These are phyloP conservation scores for Etheostoma spectabile DNA, from an alignment of 2,113 vertebrate genomes.

Conservation along the genomic window DNA sequence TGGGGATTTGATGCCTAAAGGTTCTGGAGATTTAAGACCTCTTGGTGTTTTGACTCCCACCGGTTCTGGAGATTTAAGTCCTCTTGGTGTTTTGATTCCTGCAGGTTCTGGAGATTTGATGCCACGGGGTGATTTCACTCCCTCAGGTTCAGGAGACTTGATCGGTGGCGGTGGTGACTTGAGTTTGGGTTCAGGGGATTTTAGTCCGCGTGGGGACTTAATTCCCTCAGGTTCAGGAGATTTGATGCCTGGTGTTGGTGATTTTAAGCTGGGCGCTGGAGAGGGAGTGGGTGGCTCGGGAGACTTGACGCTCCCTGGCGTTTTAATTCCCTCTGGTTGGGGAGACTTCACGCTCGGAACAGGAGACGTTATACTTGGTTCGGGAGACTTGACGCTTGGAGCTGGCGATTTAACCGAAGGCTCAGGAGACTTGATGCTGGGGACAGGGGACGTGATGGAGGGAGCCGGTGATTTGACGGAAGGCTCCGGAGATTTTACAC, in stretches of 20 bases:
- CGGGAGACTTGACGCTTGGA: conserved; percentile 71
- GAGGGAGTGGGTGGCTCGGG: conserved; percentile 56
- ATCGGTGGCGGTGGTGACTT: conserved; percentile 85
- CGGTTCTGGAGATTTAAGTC: conserved; percentile 74
- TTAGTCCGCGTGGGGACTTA: conserved; percentile 84
- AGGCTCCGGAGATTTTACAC: conserved; percentile 86
- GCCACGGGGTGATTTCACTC: conserved; percentile 45
- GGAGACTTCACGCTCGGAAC: conserved; percentile 47
- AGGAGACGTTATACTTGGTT: conserved; percentile 55
- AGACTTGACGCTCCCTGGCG: conserved; percentile 50
- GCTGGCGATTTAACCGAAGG: conserved; percentile 67
- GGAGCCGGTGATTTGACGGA: conserved; percentile 75
- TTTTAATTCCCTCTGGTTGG: conserved; percentile 27
- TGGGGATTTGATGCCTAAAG: conserved; percentile 71
- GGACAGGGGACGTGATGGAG: conserved; percentile 57
- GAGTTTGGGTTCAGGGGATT: conserved; percentile 87
- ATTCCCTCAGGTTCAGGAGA: conserved; percentile 85
- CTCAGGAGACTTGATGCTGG: conserved; percentile 63
- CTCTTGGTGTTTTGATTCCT: conserved; percentile 57
- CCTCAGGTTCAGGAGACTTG: conserved; percentile 75
- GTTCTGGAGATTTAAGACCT: conserved; percentile 74
- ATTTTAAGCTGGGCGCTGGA: conserved; percentile 84
- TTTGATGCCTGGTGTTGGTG: conserved; percentile 78
- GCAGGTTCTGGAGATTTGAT: conserved; percentile 72
- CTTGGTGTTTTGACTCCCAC: conserved; percentile 66